Base-by-base conservation (phyloP, 2,113 vertebrate genomes). In the Gobius niger region DNA sequence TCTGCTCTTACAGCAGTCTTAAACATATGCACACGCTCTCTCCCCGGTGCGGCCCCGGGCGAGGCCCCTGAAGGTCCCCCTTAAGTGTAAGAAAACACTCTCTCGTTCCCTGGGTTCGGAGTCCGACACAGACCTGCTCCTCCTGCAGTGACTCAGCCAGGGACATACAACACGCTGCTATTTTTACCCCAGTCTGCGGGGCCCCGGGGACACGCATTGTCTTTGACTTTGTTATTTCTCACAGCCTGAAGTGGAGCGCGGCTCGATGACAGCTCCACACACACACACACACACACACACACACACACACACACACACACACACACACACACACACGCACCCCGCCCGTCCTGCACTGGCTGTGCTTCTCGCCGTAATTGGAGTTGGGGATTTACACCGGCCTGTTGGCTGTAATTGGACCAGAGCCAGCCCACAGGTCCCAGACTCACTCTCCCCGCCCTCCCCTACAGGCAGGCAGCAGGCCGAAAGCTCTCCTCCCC, bases 381-480 rank as follows among this genome's bases (percentile, higher is more conserved):
- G 88, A 85, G 85, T 86, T 87, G 83, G 82, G 85, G 82, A 83
- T 84, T 72, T 74, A 66, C 76, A 65, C 54, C 71, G 73, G 78
- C 76, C 81, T 75, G 72, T 73, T 73, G 83, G 74, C 54, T 82
- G 78, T 92, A 92, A 91, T 91, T 91, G 90, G 91, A 84, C 52
- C 56, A 68, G 72, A 74, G 73, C 82, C 87, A 86, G 86, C 84
- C 68, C 80, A 81, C 75, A 82, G 69, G 76, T 72, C 72, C 67
- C 5, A 4, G 1, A 34, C 15, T n/a, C 49, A 3, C 51, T 18
- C n/a, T 9, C n/a, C 50, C 9, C n/a, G 1, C 15, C 6, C n/a
- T 9, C 14, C 50, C 15, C 15, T 16, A 1, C 71, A 34, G 51
- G 66, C 54, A 19, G 67, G 18, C 72, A 76, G 49, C 72, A 46